Evolutionary conservation across 2,113 vertebrate genomes (phyloP), one percentile per base, ranked within the genome.

Genomic region (Oenanthe melanoleuca): DNA sequence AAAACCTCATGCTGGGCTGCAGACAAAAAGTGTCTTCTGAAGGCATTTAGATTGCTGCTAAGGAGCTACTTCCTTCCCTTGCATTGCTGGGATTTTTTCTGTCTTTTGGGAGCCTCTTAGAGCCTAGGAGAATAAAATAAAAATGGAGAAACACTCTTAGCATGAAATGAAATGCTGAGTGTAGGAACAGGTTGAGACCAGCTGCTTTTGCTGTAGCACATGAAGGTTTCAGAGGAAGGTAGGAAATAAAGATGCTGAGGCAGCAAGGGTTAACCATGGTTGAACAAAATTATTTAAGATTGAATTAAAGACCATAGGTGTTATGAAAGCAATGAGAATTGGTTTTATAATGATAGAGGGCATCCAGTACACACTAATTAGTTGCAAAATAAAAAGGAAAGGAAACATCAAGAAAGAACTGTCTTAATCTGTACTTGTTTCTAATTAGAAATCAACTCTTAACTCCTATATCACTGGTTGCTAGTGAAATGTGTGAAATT

Each of bases 31-130:
- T 89, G 93, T 63, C 4, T 2, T 80, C 74, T 77, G 71, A 88
- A 89, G 56, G 64, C 44, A 59, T 80, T 94, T 93, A 86, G 71
- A 83, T 40, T 47, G n/a, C n/a, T 88, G 24, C 70, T 91, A 73
- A 89, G 71, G 59, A 93, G 50, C 49, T 59, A 73, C 79, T 86
- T 89, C 85, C 81, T 89, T 95, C 74, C 71, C 69, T 16, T 63
- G 34, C 80, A 94, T 96, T 82, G 52, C 38, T 86, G 50, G 59
- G 67, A 94, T 94, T 88, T 82, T 93, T 92, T 61, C 9, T 20
- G 87, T 92, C 73, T 82, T 8, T 33, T 3, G 8, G 87, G 79
- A 92, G 25, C 33, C 63, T 91, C 71, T 93, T 56, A 82, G 73
- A 91, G 63, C 29, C 34, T 70, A 50, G 79, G 88, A 89, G 80